phyloP scores from a whole-genome alignment of 2,797 vertebrate genomes.

The Miopithecus talapoin region DNA sequence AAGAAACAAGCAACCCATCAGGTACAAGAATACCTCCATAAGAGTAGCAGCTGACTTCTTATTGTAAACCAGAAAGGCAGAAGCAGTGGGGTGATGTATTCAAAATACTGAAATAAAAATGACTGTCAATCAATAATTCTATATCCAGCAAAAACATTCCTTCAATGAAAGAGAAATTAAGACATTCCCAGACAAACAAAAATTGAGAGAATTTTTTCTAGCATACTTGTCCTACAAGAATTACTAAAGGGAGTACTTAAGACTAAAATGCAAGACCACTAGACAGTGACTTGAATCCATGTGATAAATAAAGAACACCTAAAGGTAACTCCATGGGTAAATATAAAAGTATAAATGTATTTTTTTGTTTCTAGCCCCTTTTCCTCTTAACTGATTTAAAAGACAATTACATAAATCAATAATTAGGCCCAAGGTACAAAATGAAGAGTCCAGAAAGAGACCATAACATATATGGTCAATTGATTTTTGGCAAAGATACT shows the following conservation, averaged over 20 bases:
- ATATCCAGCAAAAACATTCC: background rate
- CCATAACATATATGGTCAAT: background rate
- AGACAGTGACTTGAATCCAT: background rate
- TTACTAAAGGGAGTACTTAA: background rate
- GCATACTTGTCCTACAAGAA: background rate
- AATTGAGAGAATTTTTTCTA: background rate
- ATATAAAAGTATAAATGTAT: background rate
- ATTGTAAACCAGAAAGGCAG: background rate
- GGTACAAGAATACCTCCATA: background rate
- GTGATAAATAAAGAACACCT: background rate
- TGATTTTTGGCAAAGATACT: background rate
- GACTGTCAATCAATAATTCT: background rate
- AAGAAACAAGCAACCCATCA: background rate
- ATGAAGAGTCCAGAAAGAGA: background rate
- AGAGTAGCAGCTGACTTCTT: too few relatives aligned
- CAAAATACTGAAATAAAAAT: background rate
- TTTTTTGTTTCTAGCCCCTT: background rate
- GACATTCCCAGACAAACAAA: background rate
- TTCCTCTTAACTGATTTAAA: background rate
- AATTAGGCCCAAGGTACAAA: background rate
- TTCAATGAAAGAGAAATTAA: background rate
- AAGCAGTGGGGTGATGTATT: background rate
- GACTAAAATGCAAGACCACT: background rate
- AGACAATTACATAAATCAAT: background rate
- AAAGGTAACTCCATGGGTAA: background rate